Evolutionary conservation across 2,888 invertebrate genomes (phyloP).

Genomic region (Hipparchia semele): DNA sequence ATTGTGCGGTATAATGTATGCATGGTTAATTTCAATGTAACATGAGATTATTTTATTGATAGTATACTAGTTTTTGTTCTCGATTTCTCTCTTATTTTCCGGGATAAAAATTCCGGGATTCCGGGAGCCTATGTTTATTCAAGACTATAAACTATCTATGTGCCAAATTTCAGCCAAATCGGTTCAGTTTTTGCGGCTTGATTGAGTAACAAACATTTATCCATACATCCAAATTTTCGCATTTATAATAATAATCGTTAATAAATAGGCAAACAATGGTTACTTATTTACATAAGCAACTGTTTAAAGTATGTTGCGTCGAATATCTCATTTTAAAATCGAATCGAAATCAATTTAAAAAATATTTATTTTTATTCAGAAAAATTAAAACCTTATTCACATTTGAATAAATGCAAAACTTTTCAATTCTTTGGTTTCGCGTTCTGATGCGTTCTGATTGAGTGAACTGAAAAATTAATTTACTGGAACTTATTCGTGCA

Average conservation of each 20-base stretch:
- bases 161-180: too few species aligned
- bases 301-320: too few species aligned
- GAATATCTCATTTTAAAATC: background rate
- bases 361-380: background rate
- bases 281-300: too few species aligned
- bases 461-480: slow-evolving; percentile 4
- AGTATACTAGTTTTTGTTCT: background rate
- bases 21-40: background rate
- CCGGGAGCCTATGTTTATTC: too few species aligned
- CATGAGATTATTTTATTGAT: background rate
- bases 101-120: too few species aligned
- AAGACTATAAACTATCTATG: too few species aligned
- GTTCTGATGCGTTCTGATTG: background rate
- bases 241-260: too few species aligned
- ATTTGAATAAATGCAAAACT: slow-evolving; percentile 13
- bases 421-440: background rate
- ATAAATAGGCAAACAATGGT: too few species aligned
- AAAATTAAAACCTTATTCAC: background rate
- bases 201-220: too few species aligned
- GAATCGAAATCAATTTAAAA: background rate
- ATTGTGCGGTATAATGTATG: slow-evolving; percentile 1
- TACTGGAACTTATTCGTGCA: slow-evolving; percentile 1
- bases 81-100: too few species aligned
- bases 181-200: too few species aligned
- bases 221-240: too few species aligned